Base-by-base conservation (phyloP, 2,113 vertebrate species). In the Catharus minimus region DNA sequence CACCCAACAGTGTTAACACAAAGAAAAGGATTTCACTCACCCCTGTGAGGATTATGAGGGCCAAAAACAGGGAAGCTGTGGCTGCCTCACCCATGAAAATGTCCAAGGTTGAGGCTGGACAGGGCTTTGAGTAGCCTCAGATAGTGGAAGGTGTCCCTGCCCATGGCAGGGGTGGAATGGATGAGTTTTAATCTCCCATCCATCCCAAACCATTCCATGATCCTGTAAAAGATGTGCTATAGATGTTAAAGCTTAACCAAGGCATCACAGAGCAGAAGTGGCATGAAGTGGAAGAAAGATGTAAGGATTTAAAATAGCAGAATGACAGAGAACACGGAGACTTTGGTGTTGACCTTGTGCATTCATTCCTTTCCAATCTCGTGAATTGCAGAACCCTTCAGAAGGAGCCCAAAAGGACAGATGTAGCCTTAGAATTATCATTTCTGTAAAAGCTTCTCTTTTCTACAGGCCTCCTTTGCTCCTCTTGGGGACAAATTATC, bases 1-100 rank as follows among this genome's bases (percentile, higher is more conserved):
- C 4, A 0, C 14, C 57, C 23, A 46, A 4, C 0, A 0, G 7
- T 39, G 32, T 15, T 24, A 5, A 46, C 47, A 49, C 4, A 20
- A 24, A 74, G 44, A 44, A 20, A n/a, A 58, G 20, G 20, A 39
- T 52, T 52, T 38, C 38, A 58, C 16, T 38, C 38, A 58, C 16
- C 9, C 30, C 38, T 38, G 13, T n/a, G n/a, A 58, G 60, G 15
- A 10, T 20, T 30, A 10, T 1, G 22, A 80, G 23, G 7, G 10
- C 38, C 67, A 52, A 46, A 44, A 19, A 43, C 36, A 64, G 38
- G 58, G 38, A 5, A 46, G 5, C 23, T 80, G 22, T 44, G 60
- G 27, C n/a, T 88, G 52, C 7, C 38, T 22, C 46, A 46, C 7
- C 20, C 46, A 49, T 66, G 53, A n/a, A 8, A 60, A 11, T 39